phyloP scores from a whole-genome alignment of 2,797 vertebrate genomes.

The Anguilla obscura region DNA sequence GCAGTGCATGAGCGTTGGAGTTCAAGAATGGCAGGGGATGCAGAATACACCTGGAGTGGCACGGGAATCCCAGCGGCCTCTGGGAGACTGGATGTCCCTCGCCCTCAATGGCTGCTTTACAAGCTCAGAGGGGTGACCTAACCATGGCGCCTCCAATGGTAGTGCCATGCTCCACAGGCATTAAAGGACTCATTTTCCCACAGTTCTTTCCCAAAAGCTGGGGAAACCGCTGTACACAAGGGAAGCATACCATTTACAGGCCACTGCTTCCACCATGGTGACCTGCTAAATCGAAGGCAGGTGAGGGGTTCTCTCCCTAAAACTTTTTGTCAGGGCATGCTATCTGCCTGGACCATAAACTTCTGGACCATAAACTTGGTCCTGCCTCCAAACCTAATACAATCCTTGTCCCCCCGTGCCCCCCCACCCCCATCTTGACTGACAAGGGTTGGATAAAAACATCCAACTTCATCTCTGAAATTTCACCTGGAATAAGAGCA shows the following conservation, averaged over 20 bases:
- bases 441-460: too few species aligned
- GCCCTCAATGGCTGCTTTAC: background rate
- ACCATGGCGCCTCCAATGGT: background rate
- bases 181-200: background rate
- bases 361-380: background rate
- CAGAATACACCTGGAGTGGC: too few species aligned
- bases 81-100: background rate
- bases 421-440: background rate
- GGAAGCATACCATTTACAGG: background rate
- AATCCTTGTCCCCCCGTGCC: background rate
- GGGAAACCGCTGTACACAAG: background rate
- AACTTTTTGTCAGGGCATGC: too few species aligned
- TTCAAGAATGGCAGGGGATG: too few species aligned
- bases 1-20: too few species aligned
- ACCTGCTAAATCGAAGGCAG: too few species aligned
- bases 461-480: too few species aligned
- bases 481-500: background rate
- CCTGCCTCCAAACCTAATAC: background rate
- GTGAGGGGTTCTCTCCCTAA: too few species aligned
- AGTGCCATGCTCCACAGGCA: background rate
- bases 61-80: too few species aligned
- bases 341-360: too few species aligned
- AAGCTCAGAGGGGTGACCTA: background rate
- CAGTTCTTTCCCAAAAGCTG: background rate
- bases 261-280: too few species aligned